Evolutionary conservation across 2,113 vertebrate species (phyloP), one percentile per base, ranked within the genome.

Genomic region (Odocoileus hemionus): DNA sequence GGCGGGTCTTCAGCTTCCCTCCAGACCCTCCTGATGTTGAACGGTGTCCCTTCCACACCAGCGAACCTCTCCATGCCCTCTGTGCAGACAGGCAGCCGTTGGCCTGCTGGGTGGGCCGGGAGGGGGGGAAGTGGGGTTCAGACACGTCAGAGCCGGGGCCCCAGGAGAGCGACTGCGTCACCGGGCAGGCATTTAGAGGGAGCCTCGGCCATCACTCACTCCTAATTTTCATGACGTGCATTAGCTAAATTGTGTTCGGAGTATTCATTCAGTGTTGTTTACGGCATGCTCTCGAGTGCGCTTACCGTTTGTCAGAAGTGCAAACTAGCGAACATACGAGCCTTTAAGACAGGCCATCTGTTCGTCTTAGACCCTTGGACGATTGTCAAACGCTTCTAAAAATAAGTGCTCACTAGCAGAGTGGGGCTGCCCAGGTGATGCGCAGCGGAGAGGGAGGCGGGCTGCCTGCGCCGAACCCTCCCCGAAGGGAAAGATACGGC

Each of bases 281-380:
- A 99, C 98, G 99, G 99, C 98, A 98, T 89, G 98, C 99, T 99
- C 99, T 99, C 98, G 99, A 99, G 99, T 99, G 99, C 98, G 99
- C 99, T 99, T 99, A 99, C 99, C 99, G 99, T 99, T 99, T 99
- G 99, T 99, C 99, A 99, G 99, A 99, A 99, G 99, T 99, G 99
- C 99, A 99, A 99, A 99, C 99, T 99, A 99, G 99, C 99, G 99
- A 99, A 99, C 99, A 99, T 99, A 99, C 99, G 99, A 99, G 99
- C 99, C 99, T 99, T 99, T 99, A 99, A 99, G 99, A 99, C 99
- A 98, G 99, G 99, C 99, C 99, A 99, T 99, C 99, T 99, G 99
- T 99, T 99, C 99, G 99, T 99, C 99, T 99, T 99, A 99, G 99
- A 99, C 99, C 99, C 98, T 99, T 99, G 99, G 99, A 99, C 99